Evolutionary conservation across 2,113 vertebrate species (phyloP), one percentile per base, ranked within the genome.

Genomic region (Microtus ochrogaster): DNA sequence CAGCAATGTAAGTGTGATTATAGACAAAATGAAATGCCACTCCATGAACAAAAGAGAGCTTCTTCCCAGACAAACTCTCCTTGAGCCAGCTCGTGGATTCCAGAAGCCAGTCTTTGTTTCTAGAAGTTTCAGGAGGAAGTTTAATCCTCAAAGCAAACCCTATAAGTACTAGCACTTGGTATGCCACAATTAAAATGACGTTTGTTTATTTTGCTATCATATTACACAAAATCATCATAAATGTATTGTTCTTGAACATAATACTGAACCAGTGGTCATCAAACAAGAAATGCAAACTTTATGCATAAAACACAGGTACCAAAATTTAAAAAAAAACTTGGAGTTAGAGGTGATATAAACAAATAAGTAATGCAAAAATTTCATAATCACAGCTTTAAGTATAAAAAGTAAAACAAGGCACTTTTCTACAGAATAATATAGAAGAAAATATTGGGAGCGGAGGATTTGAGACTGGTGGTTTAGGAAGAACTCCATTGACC

Each of bases 391-490:
- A 26, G 7, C 21, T 72, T 17, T 36, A 78, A 82, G 33, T n/a
- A 10, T 85, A 82, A 88, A 92, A 92, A n/a, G 5, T 85, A 88
- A 92, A 92, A 92, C 36, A 11, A 72, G 49, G 39, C 41, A 39
- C 9, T 7, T 73, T 28, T 58, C 68, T 92, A 47, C 3, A 74
- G 24, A 30, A 58, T 22, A 89, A 49, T 6, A 47, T 7, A 77
- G 30, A 7, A 66, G 24, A 58, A 76, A 76, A 22, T 21, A 16
- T 89, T 76, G 30, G 66, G 44, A 22, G 12, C 5, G 6, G 52
- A 73, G 6, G 36, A 7, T 74, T 76, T 76, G 13, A 19, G 0
- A 24, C 58, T 68, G 22, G 55, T 16, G 52, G 28, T 83, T 89
- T 58, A 47, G 5, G 79, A 47, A 68, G 3, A 73, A 73, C 8